Evolutionary conservation across 2,888 invertebrate genomes (phyloP).

Genomic region (Dione juno): DNA sequence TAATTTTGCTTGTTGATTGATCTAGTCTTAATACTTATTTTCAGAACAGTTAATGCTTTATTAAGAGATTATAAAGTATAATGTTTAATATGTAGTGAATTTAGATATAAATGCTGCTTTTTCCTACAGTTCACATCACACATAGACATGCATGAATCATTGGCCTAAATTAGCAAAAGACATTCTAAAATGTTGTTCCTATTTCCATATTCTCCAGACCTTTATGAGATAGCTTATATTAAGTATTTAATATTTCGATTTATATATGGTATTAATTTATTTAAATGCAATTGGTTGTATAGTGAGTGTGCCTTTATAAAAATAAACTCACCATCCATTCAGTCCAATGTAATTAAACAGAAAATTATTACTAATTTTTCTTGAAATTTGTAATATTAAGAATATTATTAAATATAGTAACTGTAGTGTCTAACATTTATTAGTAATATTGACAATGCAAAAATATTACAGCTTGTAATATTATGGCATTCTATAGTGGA

Average conservation of each 20-base stretch:
- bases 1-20: conserved; percentile 47
- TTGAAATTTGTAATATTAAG: conserved; percentile 54
- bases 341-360: conserved; percentile 57
- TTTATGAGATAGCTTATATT: conserved; percentile 18
- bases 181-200: conserved; percentile 45
- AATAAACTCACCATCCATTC: conserved; percentile 66
- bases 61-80: conserved; percentile 43
- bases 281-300: conserved; percentile 49
- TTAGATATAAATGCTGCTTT: conserved; percentile 33
- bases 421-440: conserved; percentile 46
- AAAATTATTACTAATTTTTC: conserved; percentile 42
- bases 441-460: conserved; percentile 38
- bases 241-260: conserved; percentile 27
- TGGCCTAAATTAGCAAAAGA: conserved; percentile 41
- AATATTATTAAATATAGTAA: conserved; percentile 43
- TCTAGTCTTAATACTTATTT: conserved; percentile 54
- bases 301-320: conserved; percentile 72
- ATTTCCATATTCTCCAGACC: conserved; percentile 40
- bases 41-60: conserved; percentile 45
- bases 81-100: conserved; percentile 42
- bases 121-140: conserved; percentile 14
- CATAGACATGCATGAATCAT: conserved; percentile 26
- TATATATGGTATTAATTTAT: conserved; percentile 42
- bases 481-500: conserved; percentile 31
- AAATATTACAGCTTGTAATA: conserved; percentile 42